These are phyloP conservation scores for Bubo blakistoni DNA, from an alignment of 2,113 vertebrate genomes.

Conservation along the genomic window DNA sequence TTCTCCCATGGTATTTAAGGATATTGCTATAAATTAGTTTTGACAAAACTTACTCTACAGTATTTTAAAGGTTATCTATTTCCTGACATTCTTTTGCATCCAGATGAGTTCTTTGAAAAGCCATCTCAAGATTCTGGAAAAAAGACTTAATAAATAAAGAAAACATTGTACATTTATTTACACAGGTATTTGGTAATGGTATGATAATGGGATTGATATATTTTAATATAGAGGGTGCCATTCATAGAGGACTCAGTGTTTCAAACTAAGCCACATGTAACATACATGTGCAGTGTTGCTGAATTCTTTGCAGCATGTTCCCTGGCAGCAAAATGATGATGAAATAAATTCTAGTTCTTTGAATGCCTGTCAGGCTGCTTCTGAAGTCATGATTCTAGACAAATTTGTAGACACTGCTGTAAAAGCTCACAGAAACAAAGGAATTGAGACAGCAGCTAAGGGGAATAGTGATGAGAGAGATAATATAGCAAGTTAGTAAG, in stretches of 20 bases:
- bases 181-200: neutral
- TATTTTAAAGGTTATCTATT: neutral
- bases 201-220: neutral
- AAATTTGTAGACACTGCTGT: neutral
- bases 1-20: neutral
- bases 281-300: neutral
- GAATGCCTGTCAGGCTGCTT: neutral
- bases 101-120: neutral
- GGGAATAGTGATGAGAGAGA: neutral
- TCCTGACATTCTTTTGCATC: neutral
- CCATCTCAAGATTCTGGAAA: neutral
- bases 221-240: neutral
- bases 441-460: neutral
- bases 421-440: conserved; percentile 12
- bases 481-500: neutral
- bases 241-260: neutral
- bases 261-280: neutral
- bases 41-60: neutral
- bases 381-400: conserved; percentile 17
- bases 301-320: neutral
- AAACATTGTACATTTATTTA: neutral
- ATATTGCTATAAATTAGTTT: neutral
- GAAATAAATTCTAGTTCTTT: conserved; percentile 14
- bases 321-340: conserved; percentile 9
- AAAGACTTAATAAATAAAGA: neutral